These are phyloP conservation scores for Phortica magna DNA, from an alignment of 2,888 invertebrate species.

Conservation along the genomic window DNA sequence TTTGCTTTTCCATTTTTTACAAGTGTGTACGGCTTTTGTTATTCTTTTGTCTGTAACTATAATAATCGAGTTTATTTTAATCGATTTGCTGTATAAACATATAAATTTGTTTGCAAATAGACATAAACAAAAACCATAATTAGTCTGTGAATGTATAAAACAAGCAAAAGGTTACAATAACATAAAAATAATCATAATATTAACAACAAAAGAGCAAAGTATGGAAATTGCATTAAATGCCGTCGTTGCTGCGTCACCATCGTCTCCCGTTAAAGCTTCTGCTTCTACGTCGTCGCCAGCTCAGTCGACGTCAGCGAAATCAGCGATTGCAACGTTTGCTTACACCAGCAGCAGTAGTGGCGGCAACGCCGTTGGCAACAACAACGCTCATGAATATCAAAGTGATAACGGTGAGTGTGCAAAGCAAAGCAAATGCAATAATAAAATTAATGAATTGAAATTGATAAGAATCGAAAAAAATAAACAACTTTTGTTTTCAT, in stretches of 20 bases:
- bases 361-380: neutral
- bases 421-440: slow-evolving; percentile 17
- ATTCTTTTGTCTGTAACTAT: neutral
- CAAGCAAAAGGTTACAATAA: neutral
- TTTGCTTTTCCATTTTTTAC: neutral
- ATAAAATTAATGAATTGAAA: neutral
- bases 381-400: slow-evolving; percentile 4
- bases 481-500: no score
- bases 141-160: neutral
- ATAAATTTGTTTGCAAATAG: no score
- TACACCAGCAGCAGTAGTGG: slow-evolving; percentile 34
- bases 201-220: slow-evolving; percentile 43
- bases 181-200: slow-evolving; percentile 37
- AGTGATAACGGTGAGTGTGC: slow-evolving; percentile 22
- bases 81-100: neutral
- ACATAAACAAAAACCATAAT: neutral
- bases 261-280: slow-evolving; percentile 30
- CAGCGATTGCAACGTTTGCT: slow-evolving; percentile 13
- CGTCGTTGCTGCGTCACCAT: slow-evolving; percentile 50
- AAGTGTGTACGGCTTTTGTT: neutral
- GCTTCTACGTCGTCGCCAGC: slow-evolving; percentile 3
- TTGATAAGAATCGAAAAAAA: slow-evolving; percentile 6
- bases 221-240: slow-evolving; percentile 67
- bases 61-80: neutral
- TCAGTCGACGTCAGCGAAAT: slow-evolving; percentile 1